Conservation (phyloP, 2,797 vertebrate genomes). For the Chlorospingus semifuscus region DNA sequence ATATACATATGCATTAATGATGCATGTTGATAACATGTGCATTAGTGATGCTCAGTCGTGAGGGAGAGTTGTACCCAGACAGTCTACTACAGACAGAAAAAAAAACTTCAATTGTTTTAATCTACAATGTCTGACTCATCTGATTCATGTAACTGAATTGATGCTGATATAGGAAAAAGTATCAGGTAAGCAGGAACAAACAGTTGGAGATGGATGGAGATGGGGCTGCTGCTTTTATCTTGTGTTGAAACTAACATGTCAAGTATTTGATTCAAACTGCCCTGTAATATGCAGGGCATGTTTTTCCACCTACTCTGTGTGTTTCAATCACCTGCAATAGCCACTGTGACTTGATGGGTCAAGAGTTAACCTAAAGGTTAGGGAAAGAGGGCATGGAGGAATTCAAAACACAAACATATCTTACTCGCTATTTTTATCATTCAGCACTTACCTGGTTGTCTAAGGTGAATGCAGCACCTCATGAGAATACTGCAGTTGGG, state of each 20-base stretch:
- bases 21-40: not conserved
- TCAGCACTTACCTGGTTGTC: not conserved
- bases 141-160: not conserved
- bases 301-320: not conserved
- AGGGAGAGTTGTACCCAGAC: not conserved
- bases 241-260: not conserved
- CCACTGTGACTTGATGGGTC: not conserved
- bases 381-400: not conserved
- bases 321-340: not conserved
- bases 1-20: not conserved
- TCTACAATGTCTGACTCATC: not conserved
- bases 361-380: not conserved
- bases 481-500: not conserved
- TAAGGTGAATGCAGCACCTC: not conserved
- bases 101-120: fast-evolving
- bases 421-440: not conserved
- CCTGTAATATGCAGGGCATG: not conserved
- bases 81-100: not conserved
- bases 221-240: not conserved
- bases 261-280: not conserved
- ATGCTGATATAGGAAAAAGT: not conserved
- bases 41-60: not conserved
- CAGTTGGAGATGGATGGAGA: not conserved
- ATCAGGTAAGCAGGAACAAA: not conserved
- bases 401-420: not conserved